A percentile compares a stretch with the other conserved stretches of the same genome.
phyloP scores from a whole-genome alignment of 1,140 invertebrate genomes.

The Magallana gigas region DNA sequence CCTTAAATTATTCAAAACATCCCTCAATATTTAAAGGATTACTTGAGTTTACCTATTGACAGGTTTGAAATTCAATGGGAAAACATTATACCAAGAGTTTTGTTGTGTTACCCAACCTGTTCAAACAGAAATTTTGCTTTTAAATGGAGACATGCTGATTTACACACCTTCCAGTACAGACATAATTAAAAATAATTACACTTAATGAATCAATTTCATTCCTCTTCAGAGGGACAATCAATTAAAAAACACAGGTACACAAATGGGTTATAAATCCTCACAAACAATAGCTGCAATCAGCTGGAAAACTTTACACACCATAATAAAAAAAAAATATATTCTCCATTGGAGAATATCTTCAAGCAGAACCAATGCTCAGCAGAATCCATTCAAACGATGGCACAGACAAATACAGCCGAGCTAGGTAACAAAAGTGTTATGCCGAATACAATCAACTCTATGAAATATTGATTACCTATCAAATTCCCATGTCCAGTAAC shows the following conservation, averaged over 20 bases:
- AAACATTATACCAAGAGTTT: neutral
- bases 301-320: neutral
- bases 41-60: neutral
- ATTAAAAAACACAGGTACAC: slow-evolving; percentile 13
- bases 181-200: neutral
- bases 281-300: slow-evolving; percentile 21
- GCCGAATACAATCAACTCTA: neutral
- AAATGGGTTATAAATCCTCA: neutral
- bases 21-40: slow-evolving; percentile 13
- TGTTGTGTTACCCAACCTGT: slow-evolving; percentile 4
- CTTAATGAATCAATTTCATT: neutral
- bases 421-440: neutral
- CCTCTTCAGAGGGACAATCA: neutral
- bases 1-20: slow-evolving; percentile 25
- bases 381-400: neutral
- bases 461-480: slow-evolving; percentile 15
- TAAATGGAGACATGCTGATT: neutral
- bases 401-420: neutral
- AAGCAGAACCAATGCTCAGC: neutral
- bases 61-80: slow-evolving; percentile 3
- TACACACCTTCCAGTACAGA: neutral
- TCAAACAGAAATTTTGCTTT: neutral
- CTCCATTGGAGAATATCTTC: slow-evolving; percentile 1
- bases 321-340: neutral
- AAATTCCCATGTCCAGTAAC: neutral